These are phyloP conservation scores for Macrobrachium nipponense DNA, from an alignment of 1,140 invertebrate species.

Conservation along the genomic window DNA sequence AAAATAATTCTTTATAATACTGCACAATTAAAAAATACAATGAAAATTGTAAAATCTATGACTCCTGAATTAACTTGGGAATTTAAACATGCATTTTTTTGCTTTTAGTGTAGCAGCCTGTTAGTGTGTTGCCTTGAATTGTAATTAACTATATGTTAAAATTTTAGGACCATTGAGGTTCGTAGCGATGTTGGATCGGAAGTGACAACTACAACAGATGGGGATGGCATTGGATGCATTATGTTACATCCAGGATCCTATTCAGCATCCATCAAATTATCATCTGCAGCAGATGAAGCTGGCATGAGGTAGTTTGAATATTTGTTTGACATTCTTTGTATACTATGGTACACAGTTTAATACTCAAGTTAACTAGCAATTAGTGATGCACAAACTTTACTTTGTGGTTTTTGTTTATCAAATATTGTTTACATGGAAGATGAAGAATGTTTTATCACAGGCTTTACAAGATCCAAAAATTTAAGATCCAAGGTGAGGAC, in stretches of 20 bases:
- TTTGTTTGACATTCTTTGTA: neutral
- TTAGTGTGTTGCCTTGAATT: neutral
- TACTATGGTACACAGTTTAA: neutral
- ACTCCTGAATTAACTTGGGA: too few relatives aligned
- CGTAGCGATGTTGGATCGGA: neutral
- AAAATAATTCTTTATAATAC: too few relatives aligned
- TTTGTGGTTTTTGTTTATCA: too few relatives aligned
- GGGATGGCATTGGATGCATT: slow-evolving; percentile 68
- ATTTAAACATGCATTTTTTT: too few relatives aligned
- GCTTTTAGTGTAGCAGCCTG: too few relatives aligned
- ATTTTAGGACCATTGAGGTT: slow-evolving; percentile 47
- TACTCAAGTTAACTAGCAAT: neutral
- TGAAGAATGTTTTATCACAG: too few relatives aligned
- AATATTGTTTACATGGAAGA: too few relatives aligned
- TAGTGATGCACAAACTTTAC: neutral
- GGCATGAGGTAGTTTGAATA: slow-evolving; percentile 67
- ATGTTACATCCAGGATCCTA: slow-evolving; percentile 68
- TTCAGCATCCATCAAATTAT: slow-evolving; percentile 64
- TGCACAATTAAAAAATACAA: too few relatives aligned
- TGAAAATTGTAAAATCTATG: too few relatives aligned
- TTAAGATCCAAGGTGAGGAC: too few relatives aligned
- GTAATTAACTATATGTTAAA: neutral
- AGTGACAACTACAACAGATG: slow-evolving; percentile 57
- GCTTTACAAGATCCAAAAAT: too few relatives aligned
- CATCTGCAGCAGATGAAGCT: slow-evolving; percentile 55